Conservation (phyloP, 2,113 vertebrate genomes). For the Gadus macrocephalus region DNA sequence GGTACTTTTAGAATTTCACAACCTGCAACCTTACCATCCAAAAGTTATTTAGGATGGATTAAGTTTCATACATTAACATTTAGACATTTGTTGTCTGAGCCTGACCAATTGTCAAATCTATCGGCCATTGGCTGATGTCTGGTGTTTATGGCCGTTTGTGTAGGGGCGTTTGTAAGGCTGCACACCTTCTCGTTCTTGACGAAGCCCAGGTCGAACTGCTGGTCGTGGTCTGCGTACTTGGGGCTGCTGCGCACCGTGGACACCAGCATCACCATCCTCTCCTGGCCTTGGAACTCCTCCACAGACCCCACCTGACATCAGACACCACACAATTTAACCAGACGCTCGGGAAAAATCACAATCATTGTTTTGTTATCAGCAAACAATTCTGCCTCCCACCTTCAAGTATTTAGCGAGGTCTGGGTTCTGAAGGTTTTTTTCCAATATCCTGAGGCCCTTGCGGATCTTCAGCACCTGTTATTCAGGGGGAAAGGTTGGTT, state of each 20-base stretch:
- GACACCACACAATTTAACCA: background rate
- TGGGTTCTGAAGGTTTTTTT: slow-evolving; percentile 51
- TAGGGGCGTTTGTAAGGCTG: rapidly evolving
- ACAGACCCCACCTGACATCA: slow-evolving; percentile 85
- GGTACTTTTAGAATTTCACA: too few relatives aligned
- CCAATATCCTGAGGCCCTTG: slow-evolving; percentile 68
- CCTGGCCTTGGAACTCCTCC: slow-evolving; percentile 96
- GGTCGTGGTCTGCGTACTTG: slow-evolving; percentile 66
- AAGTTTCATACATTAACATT: background rate
- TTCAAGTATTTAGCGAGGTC: slow-evolving; percentile 75
- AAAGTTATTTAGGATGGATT: too few relatives aligned
- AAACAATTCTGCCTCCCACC: slow-evolving; percentile 59
- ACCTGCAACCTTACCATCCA: too few relatives aligned
- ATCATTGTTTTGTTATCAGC: background rate
- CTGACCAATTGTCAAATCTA: background rate
- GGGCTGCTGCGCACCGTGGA: slow-evolving; percentile 85
- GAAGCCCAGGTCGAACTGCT: slow-evolving; percentile 85
- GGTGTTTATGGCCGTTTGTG: background rate
- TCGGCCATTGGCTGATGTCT: too few relatives aligned
- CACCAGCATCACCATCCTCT: slow-evolving; percentile 84
- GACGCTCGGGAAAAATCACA: background rate
- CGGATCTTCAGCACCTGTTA: slow-evolving; percentile 89
- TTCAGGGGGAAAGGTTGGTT: too few relatives aligned
- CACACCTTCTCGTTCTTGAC: slow-evolving; percentile 88
- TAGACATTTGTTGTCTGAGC: too few relatives aligned